Conservation (phyloP, 2,113 vertebrate genomes). For the Saimiri boliviensis region DNA sequence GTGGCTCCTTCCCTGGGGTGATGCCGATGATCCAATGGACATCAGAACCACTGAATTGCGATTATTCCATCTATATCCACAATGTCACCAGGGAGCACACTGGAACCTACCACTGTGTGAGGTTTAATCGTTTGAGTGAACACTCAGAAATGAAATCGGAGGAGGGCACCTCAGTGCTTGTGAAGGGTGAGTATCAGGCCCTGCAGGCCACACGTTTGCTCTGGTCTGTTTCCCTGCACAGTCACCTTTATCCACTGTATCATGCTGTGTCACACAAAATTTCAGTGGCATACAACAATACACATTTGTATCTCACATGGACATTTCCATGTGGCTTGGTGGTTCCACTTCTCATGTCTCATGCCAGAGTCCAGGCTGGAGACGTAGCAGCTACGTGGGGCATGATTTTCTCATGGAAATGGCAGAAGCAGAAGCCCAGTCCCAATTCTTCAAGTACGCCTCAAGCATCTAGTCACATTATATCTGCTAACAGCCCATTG, state of each 20-base stretch:
- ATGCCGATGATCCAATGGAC: background rate
- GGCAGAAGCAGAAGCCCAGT: background rate
- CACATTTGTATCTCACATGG: background rate
- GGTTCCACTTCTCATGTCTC: background rate
- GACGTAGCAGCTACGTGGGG: background rate
- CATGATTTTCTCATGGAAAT: background rate
- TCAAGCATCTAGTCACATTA: background rate
- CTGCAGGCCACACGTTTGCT: background rate
- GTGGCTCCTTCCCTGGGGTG: background rate
- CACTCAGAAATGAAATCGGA: background rate
- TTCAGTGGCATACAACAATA: background rate
- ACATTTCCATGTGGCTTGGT: background rate
- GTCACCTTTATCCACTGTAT: no score
- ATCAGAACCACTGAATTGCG: background rate
- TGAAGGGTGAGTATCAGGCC: conserved; percentile 56
- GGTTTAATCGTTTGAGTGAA: background rate
- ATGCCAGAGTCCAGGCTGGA: background rate
- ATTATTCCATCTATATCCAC: conserved; percentile 67
- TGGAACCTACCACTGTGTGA: conserved; percentile 67
- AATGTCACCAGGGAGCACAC: conserved; percentile 42
- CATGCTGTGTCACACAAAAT: background rate
- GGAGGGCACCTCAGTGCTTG: conserved; percentile 42
- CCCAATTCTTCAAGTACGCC: background rate
- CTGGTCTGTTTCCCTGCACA: background rate
- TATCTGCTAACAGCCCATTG: background rate